Base-by-base conservation (phyloP, 2,888 invertebrate species). In the Luffia ferchaultella region DNA sequence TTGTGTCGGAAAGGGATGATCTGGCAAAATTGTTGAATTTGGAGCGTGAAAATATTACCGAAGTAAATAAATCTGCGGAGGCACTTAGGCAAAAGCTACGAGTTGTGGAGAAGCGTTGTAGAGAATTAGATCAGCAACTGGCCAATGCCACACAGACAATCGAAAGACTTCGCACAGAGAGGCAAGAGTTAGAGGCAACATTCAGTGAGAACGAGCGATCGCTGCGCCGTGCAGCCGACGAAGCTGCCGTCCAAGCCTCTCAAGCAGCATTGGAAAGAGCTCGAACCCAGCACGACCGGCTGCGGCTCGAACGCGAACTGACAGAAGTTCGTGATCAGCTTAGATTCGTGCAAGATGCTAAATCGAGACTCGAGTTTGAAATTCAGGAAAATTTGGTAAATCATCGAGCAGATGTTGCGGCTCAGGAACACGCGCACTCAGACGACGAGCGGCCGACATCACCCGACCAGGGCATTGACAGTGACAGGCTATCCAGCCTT, bases 401-500 rank as follows among this genome's bases (percentile, higher is more conserved):
- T 19, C 64, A 74, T 48, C 64, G 71, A 53, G 72, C 76, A 63
- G 57, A 74, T 60, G 62, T 73, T 57, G 57, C 73, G 46, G 53
- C 69, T 7, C 66, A 68, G 46, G 73, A 75, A 52, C 66, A 56
- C 17, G 55, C 64, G 18, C 68, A 60, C 30, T 74, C 68, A 1
- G 79, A 79, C 57, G 80, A 80, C 54, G 83, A 80, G 15, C 65
- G 84, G 19, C 76, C 84, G 2, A 79, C 90, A 1, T 95, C 95
- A 0, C 95, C 95, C 0, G 95, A 95, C 74, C 87, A 94, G 62
- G 95, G 95, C n/a, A 95, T 95, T 55, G 95, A 95, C 67, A 95
- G 94, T 62, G 95, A 95, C 67, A 75, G 89, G 54, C 76, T 89
- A 49, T 86, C 90, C 54, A 86, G 89, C 68, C 64, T 90, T 60